Conservation (phyloP, 1,140 invertebrate genomes). For the Paralvinella palmiformis region DNA sequence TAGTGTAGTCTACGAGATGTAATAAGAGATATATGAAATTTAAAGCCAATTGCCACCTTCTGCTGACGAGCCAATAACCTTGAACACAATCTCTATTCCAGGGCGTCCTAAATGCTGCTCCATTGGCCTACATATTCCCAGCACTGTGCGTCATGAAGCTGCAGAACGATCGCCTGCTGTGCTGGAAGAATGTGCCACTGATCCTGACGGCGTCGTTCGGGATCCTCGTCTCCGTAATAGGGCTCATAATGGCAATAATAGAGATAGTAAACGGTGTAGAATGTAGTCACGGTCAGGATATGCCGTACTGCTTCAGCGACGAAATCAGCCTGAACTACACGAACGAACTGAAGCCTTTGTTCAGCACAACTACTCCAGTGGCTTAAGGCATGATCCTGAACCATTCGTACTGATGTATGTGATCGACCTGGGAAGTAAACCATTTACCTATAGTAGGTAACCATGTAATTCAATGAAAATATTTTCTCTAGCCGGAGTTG, state of each 20-base stretch:
- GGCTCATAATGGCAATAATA: constrained; percentile 52
- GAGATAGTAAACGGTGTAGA: constrained; percentile 46
- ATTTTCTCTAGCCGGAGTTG: background rate
- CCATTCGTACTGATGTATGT: background rate
- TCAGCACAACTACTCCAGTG: background rate
- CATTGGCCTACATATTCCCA: constrained; percentile 77
- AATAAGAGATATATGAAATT: too few species aligned
- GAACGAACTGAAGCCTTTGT: background rate
- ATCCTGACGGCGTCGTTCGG: constrained; percentile 67
- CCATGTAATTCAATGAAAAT: background rate
- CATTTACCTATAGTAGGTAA: background rate
- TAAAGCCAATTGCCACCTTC: too few species aligned
- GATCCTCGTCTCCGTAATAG: constrained; percentile 61
- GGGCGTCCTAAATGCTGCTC: constrained; percentile 78
- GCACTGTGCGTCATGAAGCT: constrained; percentile 73
- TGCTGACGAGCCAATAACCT: too few species aligned
- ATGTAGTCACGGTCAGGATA: constrained; percentile 61
- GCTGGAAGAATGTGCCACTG: constrained; percentile 66
- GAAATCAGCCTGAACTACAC: background rate
- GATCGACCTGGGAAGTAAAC: background rate
- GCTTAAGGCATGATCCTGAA: background rate
- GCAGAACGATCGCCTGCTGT: constrained; percentile 64
- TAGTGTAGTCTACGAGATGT: too few species aligned
- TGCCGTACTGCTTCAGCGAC: constrained; percentile 57
- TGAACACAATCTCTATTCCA: constrained; percentile 39